These are phyloP conservation scores for Andrena minutula DNA, from an alignment of 2,888 invertebrate species.

Conservation along the genomic window DNA sequence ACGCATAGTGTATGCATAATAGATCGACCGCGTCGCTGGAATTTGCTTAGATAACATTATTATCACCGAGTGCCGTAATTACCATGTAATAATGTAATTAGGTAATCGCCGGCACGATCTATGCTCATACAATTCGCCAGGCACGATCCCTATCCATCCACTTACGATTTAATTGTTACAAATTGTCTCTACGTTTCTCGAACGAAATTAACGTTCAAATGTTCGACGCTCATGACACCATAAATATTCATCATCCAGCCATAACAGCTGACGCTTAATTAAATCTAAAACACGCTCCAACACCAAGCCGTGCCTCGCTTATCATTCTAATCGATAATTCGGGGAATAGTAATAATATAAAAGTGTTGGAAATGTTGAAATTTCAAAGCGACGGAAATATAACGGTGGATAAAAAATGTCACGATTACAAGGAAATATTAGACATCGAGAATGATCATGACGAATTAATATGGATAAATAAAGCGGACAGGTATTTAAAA, in stretches of 20 bases:
- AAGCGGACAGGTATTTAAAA: too few species aligned
- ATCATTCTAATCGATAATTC: too few species aligned
- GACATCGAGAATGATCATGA: too few species aligned
- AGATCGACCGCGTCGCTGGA: conserved; percentile 30
- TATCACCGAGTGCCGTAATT: conserved; percentile 35
- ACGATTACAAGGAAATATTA: too few species aligned
- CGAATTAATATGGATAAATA: too few species aligned
- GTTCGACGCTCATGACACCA: conserved; percentile 1
- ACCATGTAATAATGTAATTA: conserved; percentile 55
- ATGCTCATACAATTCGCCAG: conserved; percentile 43
- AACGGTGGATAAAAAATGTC: too few species aligned
- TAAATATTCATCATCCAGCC: background rate
- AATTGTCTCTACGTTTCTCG: conserved; percentile 11
- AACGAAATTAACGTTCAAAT: conserved; percentile 18
- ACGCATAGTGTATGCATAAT: conserved; percentile 37
- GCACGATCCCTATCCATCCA: conserved; percentile 18
- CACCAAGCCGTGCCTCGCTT: too few species aligned
- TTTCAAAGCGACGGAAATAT: too few species aligned
- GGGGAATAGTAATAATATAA: too few species aligned
- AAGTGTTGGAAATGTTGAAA: too few species aligned
- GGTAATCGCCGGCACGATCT: conserved; percentile 55
- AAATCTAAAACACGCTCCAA: background rate
- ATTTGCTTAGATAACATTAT: conserved; percentile 53
- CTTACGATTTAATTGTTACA: conserved; percentile 37
- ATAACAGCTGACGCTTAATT: background rate